A percentile compares a stretch with the other conserved stretches of the same genome.
Evolutionary conservation across 2,888 invertebrate species (phyloP).

Genomic region (Lymantria dispar): DNA sequence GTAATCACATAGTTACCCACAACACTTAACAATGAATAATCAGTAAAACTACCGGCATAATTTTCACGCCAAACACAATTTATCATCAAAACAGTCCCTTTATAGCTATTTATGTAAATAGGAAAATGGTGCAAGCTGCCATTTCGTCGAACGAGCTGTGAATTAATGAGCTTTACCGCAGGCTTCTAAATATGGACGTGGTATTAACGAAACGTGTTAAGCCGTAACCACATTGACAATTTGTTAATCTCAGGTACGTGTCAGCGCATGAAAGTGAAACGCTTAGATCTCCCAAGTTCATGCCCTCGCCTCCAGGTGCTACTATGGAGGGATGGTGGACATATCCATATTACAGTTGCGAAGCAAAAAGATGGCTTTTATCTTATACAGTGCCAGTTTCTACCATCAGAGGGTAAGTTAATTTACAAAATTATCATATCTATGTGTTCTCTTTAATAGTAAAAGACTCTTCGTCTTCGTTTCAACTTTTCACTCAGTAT

Average conservation of each 20-base stretch:
- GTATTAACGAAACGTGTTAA: neutral
- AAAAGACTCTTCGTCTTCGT: neutral
- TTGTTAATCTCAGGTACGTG: conserved; percentile 77
- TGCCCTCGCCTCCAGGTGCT: conserved; percentile 84
- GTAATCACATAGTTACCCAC: too few species aligned
- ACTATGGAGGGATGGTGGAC: conserved; percentile 93
- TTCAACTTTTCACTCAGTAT: too few species aligned
- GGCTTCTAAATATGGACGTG: neutral
- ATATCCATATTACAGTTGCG: conserved; percentile 93
- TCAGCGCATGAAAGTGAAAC: conserved; percentile 84
- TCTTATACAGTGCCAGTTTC: conserved; percentile 89
- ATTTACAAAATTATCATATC: neutral
- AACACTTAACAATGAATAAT: too few species aligned
- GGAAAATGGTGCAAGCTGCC: neutral
- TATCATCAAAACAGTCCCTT: neutral
- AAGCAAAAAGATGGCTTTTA: conserved; percentile 89
- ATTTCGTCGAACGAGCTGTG: neutral
- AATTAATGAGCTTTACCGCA: neutral
- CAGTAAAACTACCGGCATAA: neutral
- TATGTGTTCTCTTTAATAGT: neutral
- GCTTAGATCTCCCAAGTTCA: conserved; percentile 86
- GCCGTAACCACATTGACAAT: neutral
- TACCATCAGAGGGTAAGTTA: conserved; percentile 62
- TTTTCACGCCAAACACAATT: neutral
- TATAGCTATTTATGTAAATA: neutral